A percentile compares a stretch with the other conserved stretches of the same genome.
phyloP scores from a whole-genome alignment of 2,113 vertebrate genomes.

The Oncorhynchus tshawytscha region DNA sequence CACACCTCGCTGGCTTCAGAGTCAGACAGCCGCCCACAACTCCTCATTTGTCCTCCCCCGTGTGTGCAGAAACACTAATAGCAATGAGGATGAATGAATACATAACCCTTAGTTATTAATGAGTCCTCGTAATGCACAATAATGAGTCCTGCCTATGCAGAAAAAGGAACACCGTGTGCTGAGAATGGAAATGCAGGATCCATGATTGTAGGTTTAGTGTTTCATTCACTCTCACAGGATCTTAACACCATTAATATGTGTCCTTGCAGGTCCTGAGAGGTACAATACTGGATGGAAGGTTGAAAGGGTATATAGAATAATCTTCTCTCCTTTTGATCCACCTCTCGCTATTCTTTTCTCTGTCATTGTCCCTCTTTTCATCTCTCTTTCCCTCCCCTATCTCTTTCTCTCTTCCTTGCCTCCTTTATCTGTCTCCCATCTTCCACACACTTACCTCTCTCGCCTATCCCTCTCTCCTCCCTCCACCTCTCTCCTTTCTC shows the following conservation, averaged over 20 bases:
- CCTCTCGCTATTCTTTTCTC: not conserved
- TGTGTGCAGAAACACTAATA: slow-evolving; percentile 20
- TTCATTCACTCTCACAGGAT: not conserved
- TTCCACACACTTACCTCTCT: not conserved
- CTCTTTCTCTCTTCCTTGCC: slow-evolving; percentile 26
- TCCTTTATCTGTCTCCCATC: not conserved
- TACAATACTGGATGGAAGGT: not conserved
- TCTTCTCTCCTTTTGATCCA: not conserved
- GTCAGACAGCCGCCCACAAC: slow-evolving; percentile 17
- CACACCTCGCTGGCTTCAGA: slow-evolving; percentile 26
- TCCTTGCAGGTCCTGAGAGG: not conserved
- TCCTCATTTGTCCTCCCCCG: slow-evolving; percentile 2
- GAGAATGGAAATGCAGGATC: slow-evolving; percentile 45
- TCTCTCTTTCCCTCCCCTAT: slow-evolving; percentile 3
- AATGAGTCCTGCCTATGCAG: slow-evolving; percentile 60
- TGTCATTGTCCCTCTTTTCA: not conserved
- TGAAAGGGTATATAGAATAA: not conserved
- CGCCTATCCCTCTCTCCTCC: not conserved
- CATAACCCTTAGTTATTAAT: slow-evolving; percentile 49
- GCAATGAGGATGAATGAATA: slow-evolving; percentile 66
- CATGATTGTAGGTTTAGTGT: slow-evolving; percentile 34
- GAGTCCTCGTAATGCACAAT: slow-evolving; percentile 57
- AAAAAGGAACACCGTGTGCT: slow-evolving; percentile 35
- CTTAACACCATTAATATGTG: not conserved
- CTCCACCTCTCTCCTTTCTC: not conserved